phyloP scores from a whole-genome alignment of 2,113 vertebrate species.

The Callipepla squamata region DNA sequence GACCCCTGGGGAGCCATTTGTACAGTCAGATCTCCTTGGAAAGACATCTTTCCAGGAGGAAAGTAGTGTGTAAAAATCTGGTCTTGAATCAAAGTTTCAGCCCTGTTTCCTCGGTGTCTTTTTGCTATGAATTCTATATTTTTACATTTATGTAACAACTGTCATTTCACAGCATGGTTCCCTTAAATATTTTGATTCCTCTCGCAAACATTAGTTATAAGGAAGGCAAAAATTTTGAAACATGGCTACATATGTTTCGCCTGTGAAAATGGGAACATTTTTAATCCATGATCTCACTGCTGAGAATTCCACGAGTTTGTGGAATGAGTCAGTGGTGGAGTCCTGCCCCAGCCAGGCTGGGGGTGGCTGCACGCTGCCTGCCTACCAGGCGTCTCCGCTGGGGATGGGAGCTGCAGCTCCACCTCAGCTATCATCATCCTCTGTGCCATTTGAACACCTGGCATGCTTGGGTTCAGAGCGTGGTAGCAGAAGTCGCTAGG shows the following conservation, averaged over 20 bases:
- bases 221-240: neutral
- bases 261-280: neutral
- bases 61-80: neutral
- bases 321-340: neutral
- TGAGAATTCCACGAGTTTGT: neutral
- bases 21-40: neutral
- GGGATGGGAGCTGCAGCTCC: neutral
- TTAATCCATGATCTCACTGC: neutral
- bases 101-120: neutral
- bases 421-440: neutral
- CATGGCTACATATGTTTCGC: neutral
- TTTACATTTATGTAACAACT: neutral
- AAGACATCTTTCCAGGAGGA: no score
- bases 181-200: neutral
- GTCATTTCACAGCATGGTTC: neutral
- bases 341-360: neutral
- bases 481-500: neutral
- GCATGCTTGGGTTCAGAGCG: neutral
- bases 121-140: neutral
- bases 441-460: slow-evolving; percentile 18
- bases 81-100: neutral
- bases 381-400: neutral
- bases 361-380: neutral
- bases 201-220: neutral
- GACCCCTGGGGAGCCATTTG: no score